These are phyloP conservation scores for Hemibagrus wyckioides DNA, from an alignment of 2,113 vertebrate species.

Conservation along the genomic window DNA sequence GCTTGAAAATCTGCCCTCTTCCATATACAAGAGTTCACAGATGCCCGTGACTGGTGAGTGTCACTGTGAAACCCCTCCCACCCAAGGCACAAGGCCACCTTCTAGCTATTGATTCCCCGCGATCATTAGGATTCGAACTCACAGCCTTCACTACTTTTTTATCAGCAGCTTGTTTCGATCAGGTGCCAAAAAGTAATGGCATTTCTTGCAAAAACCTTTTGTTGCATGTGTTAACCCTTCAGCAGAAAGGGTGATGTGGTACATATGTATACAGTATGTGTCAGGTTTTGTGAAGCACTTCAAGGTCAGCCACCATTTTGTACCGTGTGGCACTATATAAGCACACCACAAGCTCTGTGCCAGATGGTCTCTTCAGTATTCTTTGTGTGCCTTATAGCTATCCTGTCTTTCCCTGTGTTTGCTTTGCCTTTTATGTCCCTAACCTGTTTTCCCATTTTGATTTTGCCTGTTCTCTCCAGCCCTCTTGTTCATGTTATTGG, in stretches of 20 bases:
- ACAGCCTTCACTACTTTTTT: neutral
- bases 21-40: neutral
- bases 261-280: too few species aligned
- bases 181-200: neutral
- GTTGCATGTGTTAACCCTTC: neutral
- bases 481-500: too few species aligned
- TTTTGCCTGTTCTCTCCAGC: too few species aligned
- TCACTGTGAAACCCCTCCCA: neutral
- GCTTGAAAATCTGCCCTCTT: neutral
- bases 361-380: too few species aligned
- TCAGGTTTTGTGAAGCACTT: too few species aligned
- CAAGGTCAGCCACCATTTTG: too few species aligned
- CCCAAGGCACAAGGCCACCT: neutral
- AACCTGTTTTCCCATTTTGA: too few species aligned
- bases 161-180: neutral
- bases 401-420: too few species aligned
- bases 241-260: neutral
- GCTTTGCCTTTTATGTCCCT: too few species aligned
- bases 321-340: too few species aligned
- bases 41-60: neutral
- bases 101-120: neutral
- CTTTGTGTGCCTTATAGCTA: too few species aligned
- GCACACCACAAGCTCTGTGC: too few species aligned
- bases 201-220: neutral
- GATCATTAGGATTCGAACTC: neutral